Base-by-base conservation (phyloP, 35 echinoderm and acorn worm species). In the Lytechinus variegatus region DNA sequence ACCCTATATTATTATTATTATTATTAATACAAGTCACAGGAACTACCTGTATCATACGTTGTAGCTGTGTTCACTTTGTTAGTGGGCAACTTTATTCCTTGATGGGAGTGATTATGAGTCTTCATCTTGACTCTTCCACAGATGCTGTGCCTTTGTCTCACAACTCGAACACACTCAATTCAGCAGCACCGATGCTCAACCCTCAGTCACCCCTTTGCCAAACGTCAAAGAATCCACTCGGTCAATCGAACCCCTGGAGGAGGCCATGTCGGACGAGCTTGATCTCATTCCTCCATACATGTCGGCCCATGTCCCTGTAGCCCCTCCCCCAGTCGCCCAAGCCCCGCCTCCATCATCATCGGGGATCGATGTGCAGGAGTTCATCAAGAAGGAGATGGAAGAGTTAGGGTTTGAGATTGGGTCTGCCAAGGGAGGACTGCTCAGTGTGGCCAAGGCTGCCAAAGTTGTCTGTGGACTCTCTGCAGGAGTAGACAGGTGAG, bases 101-200 rank as follows among this genome's bases (percentile, higher is more conserved):
- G 33, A 44, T 44, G 1, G 33, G 9, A 88, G 16, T 88, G 87
- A 24, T 14, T 16, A 88, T 96, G 9, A 60, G 24, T 94, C 44
- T 95, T 89, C 51, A 8, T 61, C 44, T 56, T 79, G 66, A 79
- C 8, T 79, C n/a, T 79, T 24, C 66, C 4, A 24, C 97, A 99
- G 98, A 88, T 99, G 98, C 87, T 99, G 98, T 97, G 98, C 98
- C 27, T 99, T 98, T 86, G 98, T 99, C 21, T 98, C 98, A 21
- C 98, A 99, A 86, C 93, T 99, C 24, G 98, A 99, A 19, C 98
- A 99, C 95, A 96, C 97, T 21, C 98, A 99, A 54, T 99, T 99
- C 97, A 99, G 97, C 95, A 98, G 95, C 94, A 95, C 87, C 21
- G 95, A 95, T 14, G 88, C 86, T 28, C 96, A 97, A 24, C 90